Evolutionary conservation across 2,797 vertebrate genomes (phyloP).

Genomic region (Phrynocephalus vlangalii): DNA sequence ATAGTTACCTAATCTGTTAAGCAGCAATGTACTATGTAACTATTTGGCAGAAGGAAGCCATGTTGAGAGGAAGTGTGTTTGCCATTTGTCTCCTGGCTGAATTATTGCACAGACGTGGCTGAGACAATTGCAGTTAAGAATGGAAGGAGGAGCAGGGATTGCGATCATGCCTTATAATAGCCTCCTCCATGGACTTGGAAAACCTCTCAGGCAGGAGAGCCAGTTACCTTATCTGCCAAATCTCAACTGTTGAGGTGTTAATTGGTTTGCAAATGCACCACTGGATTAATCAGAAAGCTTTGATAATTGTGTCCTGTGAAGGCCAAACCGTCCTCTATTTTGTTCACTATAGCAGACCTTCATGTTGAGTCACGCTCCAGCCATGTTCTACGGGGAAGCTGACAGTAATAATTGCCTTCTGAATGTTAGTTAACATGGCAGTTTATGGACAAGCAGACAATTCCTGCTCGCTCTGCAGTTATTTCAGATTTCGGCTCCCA

Average conservation of each 20-base stretch:
- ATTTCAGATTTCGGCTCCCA: no score
- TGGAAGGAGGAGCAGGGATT: neutral
- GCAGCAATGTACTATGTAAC: no score
- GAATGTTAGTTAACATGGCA: neutral
- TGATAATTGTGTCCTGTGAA: neutral
- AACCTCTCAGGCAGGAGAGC: slow-evolving; percentile 41
- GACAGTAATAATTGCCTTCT: no score
- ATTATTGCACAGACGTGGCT: neutral
- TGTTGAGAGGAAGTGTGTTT: neutral
- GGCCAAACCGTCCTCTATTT: neutral
- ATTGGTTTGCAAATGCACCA: slow-evolving; percentile 2
- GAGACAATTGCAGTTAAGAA: neutral
- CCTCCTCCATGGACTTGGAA: slow-evolving; percentile 50
- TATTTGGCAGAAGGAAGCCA: neutral
- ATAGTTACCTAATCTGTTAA: neutral
- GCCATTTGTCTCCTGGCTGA: neutral
- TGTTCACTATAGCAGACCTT: neutral
- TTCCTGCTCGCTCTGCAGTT: no score
- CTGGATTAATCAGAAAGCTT: neutral
- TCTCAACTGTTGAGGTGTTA: slow-evolving; percentile 39
- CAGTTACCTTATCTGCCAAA: slow-evolving; percentile 55
- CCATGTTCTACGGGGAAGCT: neutral
- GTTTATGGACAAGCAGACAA: neutral
- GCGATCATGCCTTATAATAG: slow-evolving; percentile 65
- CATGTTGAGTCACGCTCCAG: neutral